These are phyloP conservation scores for Hyles vespertilio DNA, from an alignment of 1,140 invertebrate genomes.

Conservation along the genomic window DNA sequence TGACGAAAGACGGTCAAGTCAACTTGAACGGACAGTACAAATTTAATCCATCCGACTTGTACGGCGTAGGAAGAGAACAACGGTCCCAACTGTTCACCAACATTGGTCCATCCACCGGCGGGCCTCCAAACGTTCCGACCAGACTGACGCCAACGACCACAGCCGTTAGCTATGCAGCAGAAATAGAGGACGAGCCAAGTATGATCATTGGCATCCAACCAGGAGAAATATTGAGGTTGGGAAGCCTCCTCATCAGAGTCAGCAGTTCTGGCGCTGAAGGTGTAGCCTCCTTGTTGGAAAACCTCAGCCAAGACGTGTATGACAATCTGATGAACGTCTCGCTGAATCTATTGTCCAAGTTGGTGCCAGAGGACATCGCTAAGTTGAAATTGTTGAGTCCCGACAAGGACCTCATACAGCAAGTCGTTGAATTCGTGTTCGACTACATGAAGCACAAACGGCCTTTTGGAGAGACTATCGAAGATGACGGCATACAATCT, in stretches of 20 bases:
- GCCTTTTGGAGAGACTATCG: slow-evolving; percentile 46
- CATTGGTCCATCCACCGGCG: slow-evolving; percentile 40
- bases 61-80: slow-evolving; percentile 38
- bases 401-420: slow-evolving; percentile 55
- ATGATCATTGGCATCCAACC: slow-evolving; percentile 52
- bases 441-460: slow-evolving; percentile 58
- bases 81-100: slow-evolving; percentile 46
- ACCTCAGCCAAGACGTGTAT: slow-evolving; percentile 55
- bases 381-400: slow-evolving; percentile 51
- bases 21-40: slow-evolving; percentile 63
- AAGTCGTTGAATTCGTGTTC: slow-evolving; percentile 62
- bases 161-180: slow-evolving; percentile 30
- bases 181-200: slow-evolving; percentile 33
- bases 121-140: slow-evolving; percentile 43
- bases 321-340: slow-evolving; percentile 57
- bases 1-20: slow-evolving; percentile 62
- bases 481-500: slow-evolving; percentile 52
- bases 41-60: slow-evolving; percentile 54
- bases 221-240: slow-evolving; percentile 55
- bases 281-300: slow-evolving; percentile 44
- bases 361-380: slow-evolving; percentile 52
- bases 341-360: slow-evolving; percentile 48
- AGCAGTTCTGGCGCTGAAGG: slow-evolving; percentile 53
- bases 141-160: slow-evolving; percentile 31
- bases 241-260: slow-evolving; percentile 43